Conservation (phyloP, 2,888 invertebrate species). For the Tridacna gigas region DNA sequence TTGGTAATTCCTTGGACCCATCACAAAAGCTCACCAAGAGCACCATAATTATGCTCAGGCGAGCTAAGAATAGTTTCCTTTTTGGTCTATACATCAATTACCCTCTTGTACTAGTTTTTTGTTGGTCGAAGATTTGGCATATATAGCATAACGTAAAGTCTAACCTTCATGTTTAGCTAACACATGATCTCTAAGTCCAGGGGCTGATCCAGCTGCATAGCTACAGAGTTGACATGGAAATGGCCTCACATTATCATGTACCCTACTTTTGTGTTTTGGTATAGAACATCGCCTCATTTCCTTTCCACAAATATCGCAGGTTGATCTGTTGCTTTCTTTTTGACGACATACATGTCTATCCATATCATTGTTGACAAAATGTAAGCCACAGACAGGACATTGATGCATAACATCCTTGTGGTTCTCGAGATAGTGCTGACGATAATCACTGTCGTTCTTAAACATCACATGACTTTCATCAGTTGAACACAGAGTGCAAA, state of each 20-base stretch:
- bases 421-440: not conserved
- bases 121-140: too few relatives aligned
- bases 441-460: not conserved
- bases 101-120: too few relatives aligned
- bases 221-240: conserved; percentile 33
- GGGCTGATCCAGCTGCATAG: conserved; percentile 16
- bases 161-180: conserved; percentile 34
- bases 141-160: not conserved
- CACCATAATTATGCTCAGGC: too few relatives aligned
- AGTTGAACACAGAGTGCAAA: conserved; percentile 38
- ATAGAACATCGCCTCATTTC: not conserved
- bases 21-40: too few relatives aligned
- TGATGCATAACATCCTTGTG: conserved; percentile 8
- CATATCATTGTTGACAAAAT: not conserved
- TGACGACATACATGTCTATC: not conserved
- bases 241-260: conserved; percentile 29
- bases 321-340: not conserved
- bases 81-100: too few relatives aligned
- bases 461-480: not conserved
- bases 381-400: not conserved
- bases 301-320: conserved; percentile 10
- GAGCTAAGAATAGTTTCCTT: too few relatives aligned
- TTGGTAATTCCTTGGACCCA: too few relatives aligned
- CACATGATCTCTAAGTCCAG: conserved; percentile 26
- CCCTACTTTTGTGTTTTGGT: conserved; percentile 17